These are phyloP conservation scores for Caenorhabditis latens DNA, from an alignment of 1,140 invertebrate species.

Conservation along the genomic window DNA sequence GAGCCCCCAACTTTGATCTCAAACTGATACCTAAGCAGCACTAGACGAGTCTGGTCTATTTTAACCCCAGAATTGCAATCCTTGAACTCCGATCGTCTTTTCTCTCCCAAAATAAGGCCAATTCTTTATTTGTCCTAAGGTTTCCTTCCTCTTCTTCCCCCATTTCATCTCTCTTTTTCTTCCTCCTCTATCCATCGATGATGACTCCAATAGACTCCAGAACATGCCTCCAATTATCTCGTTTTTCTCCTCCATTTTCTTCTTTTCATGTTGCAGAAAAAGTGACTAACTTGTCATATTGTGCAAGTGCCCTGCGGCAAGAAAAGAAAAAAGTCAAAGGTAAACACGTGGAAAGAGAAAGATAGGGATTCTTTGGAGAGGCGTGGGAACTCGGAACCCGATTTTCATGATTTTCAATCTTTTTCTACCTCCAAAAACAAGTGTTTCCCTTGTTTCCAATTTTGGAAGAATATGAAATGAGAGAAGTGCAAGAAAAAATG, in stretches of 20 bases:
- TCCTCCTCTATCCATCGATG: not conserved
- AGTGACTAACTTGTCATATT: not conserved
- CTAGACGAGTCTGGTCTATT: not conserved
- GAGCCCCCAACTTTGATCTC: no score
- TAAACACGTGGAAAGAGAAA: conserved; percentile 20
- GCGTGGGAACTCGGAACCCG: conserved; percentile 24
- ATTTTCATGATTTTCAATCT: conserved; percentile 42
- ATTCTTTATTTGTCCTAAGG: not conserved
- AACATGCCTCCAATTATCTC: conserved; percentile 19
- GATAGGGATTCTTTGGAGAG: not conserved
- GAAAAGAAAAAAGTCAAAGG: conserved; percentile 53
- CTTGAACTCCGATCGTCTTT: not conserved
- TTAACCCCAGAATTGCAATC: no score
- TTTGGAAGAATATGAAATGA: not conserved
- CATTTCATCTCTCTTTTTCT: not conserved
- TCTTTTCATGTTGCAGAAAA: not conserved
- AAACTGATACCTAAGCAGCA: no score
- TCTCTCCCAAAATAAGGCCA: not conserved
- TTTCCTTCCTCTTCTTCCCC: not conserved
- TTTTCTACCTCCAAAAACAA: not conserved
- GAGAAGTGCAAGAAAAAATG: not conserved
- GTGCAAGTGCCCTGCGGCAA: not conserved
- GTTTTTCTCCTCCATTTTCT: not conserved
- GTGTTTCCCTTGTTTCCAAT: conserved; percentile 10
- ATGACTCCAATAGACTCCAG: not conserved